Percentiles rank a stretch among this genome's conserved stretches.
phyloP scores from a whole-genome alignment of 2,797 vertebrate species.

The Thamnophis elegans region DNA sequence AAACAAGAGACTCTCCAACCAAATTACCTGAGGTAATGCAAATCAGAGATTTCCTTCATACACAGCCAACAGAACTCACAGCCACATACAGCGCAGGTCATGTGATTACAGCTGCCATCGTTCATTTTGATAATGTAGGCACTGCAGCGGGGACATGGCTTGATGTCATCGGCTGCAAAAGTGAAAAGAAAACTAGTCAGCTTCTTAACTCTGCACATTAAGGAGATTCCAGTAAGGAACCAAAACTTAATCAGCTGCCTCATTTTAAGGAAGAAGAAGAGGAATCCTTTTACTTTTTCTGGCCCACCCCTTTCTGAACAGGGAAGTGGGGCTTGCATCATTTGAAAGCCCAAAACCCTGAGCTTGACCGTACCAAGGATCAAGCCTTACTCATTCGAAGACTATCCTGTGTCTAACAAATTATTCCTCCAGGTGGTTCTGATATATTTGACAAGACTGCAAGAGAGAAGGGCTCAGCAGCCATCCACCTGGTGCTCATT shows the following conservation, averaged over 20 bases:
- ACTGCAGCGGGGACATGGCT: constrained; percentile 94
- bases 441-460: not conserved
- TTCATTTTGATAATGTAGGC: constrained; percentile 99
- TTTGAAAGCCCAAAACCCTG: not conserved
- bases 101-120: constrained; percentile 98
- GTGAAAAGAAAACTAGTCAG: not conserved
- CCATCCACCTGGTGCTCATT: not conserved
- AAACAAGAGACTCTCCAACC: not conserved
- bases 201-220: not conserved
- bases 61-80: constrained; percentile 99
- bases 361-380: not conserved
- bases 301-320: not conserved
- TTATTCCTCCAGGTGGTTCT: not conserved
- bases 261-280: rapidly evolving
- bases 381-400: not conserved
- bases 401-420: not conserved
- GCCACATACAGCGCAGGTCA: constrained; percentile 97
- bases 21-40: constrained; percentile 97
- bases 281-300: not conserved
- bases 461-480: not conserved
- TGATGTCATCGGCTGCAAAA: constrained; percentile 90
- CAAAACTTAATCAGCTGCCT: rapidly evolving
- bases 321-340: not conserved
- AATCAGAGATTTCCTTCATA: constrained; percentile 99
- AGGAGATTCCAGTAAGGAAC: not conserved